These are phyloP conservation scores for Vidua chalybeata DNA, from an alignment of 2,113 vertebrate genomes.

Conservation along the genomic window DNA sequence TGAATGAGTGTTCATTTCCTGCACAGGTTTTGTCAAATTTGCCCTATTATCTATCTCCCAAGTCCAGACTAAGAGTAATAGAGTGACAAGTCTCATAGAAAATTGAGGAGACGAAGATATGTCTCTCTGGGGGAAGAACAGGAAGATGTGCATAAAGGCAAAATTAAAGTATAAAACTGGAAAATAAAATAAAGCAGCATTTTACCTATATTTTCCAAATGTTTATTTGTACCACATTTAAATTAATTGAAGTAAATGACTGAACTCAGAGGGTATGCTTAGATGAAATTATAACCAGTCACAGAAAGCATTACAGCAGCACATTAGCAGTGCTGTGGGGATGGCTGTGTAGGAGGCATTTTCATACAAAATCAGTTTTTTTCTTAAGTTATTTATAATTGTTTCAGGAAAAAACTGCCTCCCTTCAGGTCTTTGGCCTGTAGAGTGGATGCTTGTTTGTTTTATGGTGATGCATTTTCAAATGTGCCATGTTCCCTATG, in stretches of 20 bases:
- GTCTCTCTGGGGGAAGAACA: not conserved
- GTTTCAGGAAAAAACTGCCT: not conserved
- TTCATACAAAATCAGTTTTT: not conserved
- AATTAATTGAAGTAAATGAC: conserved; percentile 16
- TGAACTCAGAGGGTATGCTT: not conserved
- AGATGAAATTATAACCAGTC: not conserved
- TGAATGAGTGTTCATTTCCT: conserved; percentile 55
- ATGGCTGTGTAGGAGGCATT: conserved; percentile 48
- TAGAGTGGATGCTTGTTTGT: not conserved
- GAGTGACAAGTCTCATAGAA: not conserved
- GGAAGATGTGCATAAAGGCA: not conserved
- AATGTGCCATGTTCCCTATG: not conserved
- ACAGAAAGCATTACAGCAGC: not conserved
- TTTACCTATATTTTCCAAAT: not conserved
- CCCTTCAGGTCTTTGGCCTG: conserved; percentile 23
- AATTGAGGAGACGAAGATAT: not conserved
- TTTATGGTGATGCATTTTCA: not conserved
- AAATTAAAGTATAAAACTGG: not conserved
- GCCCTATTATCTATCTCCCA: conserved; percentile 39
- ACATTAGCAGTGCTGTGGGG: not conserved
- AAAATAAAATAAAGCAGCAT: not conserved
- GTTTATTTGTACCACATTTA: not conserved
- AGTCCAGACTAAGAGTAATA: conserved; percentile 36
- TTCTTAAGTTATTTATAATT: conserved; percentile 38
- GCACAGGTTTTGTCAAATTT: conserved; percentile 51